phyloP scores from a whole-genome alignment of 2,113 vertebrate genomes.

The Diadophis punctatus region DNA sequence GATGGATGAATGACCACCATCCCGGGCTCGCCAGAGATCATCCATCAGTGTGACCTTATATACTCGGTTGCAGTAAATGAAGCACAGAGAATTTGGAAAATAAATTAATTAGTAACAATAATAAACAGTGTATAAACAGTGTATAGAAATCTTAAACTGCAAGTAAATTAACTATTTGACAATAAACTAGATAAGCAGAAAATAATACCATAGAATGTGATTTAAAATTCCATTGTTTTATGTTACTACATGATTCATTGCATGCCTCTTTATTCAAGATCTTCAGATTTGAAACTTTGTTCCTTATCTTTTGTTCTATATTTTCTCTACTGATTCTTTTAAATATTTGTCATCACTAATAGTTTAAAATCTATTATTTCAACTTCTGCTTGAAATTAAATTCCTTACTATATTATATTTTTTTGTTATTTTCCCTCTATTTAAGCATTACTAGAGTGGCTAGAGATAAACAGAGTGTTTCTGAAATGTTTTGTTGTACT shows the following conservation, averaged over 20 bases:
- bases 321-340: background rate
- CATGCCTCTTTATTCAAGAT: background rate
- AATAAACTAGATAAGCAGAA: background rate
- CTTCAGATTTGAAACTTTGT: background rate
- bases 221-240: background rate
- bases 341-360: background rate
- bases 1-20: too few relatives aligned
- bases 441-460: background rate
- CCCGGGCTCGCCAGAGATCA: too few relatives aligned
- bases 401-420: background rate
- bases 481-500: background rate
- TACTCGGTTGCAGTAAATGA: background rate
- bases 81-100: conserved; percentile 18
- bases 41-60: conserved; percentile 15
- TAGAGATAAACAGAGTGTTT: background rate
- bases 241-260: background rate
- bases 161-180: background rate
- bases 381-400: background rate
- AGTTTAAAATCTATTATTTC: background rate
- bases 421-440: background rate
- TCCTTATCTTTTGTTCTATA: background rate
- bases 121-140: background rate
- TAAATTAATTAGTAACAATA: conserved; percentile 36
- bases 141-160: background rate
- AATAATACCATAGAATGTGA: background rate